A percentile compares a stretch with the other conserved stretches of the same genome.
phyloP scores from a whole-genome alignment of 2,888 invertebrate species.

The Amiota minor region DNA sequence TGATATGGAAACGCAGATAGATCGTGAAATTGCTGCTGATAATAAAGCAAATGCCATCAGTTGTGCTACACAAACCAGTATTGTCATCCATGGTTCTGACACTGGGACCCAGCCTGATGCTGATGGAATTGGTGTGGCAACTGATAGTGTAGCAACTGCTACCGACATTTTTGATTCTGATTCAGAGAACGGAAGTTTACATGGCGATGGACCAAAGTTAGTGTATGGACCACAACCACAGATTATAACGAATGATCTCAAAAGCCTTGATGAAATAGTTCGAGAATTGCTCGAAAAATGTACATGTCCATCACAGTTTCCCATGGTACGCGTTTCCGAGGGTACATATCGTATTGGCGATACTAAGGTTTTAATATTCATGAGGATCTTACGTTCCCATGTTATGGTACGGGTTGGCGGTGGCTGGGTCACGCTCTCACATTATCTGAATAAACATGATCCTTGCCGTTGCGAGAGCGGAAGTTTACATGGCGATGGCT shows the following conservation, averaged over 20 bases:
- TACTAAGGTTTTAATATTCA: conserved; percentile 95
- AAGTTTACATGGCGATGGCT: no score
- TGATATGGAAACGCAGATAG: conserved; percentile 94
- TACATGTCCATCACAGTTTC: conserved; percentile 96
- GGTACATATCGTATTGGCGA: conserved; percentile 98
- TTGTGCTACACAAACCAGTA: conserved; percentile 68
- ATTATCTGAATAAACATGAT: conserved; percentile 97
- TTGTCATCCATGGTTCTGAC: conserved; percentile 47
- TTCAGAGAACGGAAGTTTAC: conserved; percentile 71
- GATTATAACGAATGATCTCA: conserved; percentile 92
- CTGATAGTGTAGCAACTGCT: conserved; percentile 59
- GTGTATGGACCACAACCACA: conserved; percentile 89
- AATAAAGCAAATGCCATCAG: conserved; percentile 77
- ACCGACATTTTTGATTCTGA: conserved; percentile 72
- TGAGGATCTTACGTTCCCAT: conserved; percentile 94
- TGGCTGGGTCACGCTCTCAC: conserved; percentile 97
- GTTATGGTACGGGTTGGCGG: conserved; percentile 97
- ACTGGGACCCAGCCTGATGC: conserved; percentile 70
- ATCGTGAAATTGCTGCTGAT: conserved; percentile 89
- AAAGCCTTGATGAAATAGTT: conserved; percentile 95
- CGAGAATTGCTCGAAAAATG: conserved; percentile 86
- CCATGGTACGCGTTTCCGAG: conserved; percentile 95
- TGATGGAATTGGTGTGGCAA: conserved; percentile 30
- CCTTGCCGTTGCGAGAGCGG: conserved; percentile 97
- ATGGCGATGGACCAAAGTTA: conserved; percentile 73